Base-by-base conservation (phyloP, 2,888 invertebrate genomes). In the Epirrita christyi region DNA sequence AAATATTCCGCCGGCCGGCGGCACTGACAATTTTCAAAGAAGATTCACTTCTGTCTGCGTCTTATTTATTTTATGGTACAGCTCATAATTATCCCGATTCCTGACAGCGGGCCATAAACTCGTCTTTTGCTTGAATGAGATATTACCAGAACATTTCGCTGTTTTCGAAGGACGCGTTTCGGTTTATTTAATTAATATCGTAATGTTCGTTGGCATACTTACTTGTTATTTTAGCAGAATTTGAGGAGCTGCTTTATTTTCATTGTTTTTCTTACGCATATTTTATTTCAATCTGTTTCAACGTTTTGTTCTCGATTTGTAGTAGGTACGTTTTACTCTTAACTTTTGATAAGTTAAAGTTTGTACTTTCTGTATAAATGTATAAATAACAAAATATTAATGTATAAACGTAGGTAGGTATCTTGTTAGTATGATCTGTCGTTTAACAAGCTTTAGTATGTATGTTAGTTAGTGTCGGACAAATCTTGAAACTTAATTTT, bases 101-200 rank as follows among this genome's bases (percentile, higher is more conserved):
- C 34, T 53, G 21, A 34, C 15, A 46, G 41, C 14, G 40, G n/a
- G 43, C 5, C 8, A 21, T 21, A 34, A 45, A 40, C 27, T 40
- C 32, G 32, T 11, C 29, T 49, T 52, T 45, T 40, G 32, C 44
- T 13, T 36, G 34, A 41, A 10, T 13, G 34, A 36, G 46, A 41
- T 40, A 49, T 46, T 46, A 46, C 46, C 40, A 36, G 29, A 47
- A 46, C 34, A 50, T 50, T 56, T 36, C 6, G 41, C 34, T 50
- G 47, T 28, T 34, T 37, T 55, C 40, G 41, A 45, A 51, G 46
- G 21, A 40, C 40, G 45, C 40, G 49, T 41, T 44, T 50, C 36
- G 37, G 36, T 46, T 37, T 51, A 46, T 51, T 56, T 46, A 46
- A 51, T 56, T 51, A 56, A 42, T 37, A 56, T 28, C 29, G 36